Base-by-base conservation (phyloP, 2,888 invertebrate species). In the Ichneumoninae sp. region DNA sequence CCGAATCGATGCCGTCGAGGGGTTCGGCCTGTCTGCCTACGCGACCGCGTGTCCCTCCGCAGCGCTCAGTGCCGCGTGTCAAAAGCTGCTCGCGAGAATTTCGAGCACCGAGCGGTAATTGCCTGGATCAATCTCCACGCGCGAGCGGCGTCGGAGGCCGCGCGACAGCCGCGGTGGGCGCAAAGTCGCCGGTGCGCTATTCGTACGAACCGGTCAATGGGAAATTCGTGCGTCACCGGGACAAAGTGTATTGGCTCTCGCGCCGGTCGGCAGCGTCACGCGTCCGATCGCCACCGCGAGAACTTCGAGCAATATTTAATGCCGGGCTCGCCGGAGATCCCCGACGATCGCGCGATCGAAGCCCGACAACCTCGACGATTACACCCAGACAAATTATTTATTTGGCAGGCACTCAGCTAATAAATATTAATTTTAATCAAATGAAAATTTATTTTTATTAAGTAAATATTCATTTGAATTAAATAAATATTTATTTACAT, bases 151-250 rank as follows among this genome's bases (percentile, higher is more conserved):
- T 10, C 10, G 40, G 10, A 10, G 10, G 10, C 40, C 40, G 40
- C 40, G 10, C 40, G 40, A 40, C 40, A 44, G 44, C 10, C 44
- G 13, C 44, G 44, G 33, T 22, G 30, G 50, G 3, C 2, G 50
- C 26, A 69, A 33, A 69, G 50, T 50, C n/a, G 69, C 16, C 44
- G 44, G 66, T 33, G 75, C 70, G 52, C 60, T 71, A 57, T 26
- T 52, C 68, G 73, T 60, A 33, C 40, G 36, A 63, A 36, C 81
- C 60, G 66, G 22, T 10, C 73, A 78, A 63, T 74, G 83, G 83
- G 74, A 83, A 83, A 83, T 79, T 74, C 44, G 63, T 54, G 83
- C 83, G 78, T 74, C 83, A 83, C 74, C 30, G 26, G 54, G 79
- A 60, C 30, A 26, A 26, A 26, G 3, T 57, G 10, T 26, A 44